Evolutionary conservation across 2,888 invertebrate species (phyloP).

Genomic region (Galerucella calmariensis): DNA sequence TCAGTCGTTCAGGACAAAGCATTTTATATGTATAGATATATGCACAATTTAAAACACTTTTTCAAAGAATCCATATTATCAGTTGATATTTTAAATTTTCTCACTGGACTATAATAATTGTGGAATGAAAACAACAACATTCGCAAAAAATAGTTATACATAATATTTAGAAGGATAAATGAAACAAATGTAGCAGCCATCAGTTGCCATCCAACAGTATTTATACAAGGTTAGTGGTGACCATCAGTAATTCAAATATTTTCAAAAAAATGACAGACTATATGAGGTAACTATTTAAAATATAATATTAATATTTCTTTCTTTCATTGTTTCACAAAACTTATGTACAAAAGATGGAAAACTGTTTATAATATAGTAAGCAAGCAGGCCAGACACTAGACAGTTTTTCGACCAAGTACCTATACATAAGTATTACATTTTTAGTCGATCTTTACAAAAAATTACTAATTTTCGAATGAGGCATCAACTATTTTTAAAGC

Average conservation of each 20-base stretch:
- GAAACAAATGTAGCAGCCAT: neutral
- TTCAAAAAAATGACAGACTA: neutral
- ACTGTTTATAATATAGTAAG: too few species aligned
- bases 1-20: too few species aligned
- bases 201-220: neutral
- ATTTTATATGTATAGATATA: too few species aligned
- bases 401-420: too few species aligned
- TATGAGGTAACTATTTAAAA: neutral
- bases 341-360: too few species aligned
- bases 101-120: neutral
- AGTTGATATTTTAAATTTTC: neutral
- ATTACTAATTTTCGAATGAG: too few species aligned
- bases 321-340: too few species aligned
- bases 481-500: too few species aligned
- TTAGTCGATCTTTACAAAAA: too few species aligned
- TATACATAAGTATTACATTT: too few species aligned
- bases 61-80: neutral
- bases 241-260: neutral
- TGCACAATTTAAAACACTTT: too few species aligned
- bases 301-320: neutral
- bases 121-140: neutral
- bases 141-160: neutral
- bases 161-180: neutral
- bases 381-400: too few species aligned
- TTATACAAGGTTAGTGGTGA: neutral